Evolutionary conservation across 2,113 vertebrate species (phyloP), one percentile per base, ranked within the genome.

Genomic region (Phaethornis superciliosus): DNA sequence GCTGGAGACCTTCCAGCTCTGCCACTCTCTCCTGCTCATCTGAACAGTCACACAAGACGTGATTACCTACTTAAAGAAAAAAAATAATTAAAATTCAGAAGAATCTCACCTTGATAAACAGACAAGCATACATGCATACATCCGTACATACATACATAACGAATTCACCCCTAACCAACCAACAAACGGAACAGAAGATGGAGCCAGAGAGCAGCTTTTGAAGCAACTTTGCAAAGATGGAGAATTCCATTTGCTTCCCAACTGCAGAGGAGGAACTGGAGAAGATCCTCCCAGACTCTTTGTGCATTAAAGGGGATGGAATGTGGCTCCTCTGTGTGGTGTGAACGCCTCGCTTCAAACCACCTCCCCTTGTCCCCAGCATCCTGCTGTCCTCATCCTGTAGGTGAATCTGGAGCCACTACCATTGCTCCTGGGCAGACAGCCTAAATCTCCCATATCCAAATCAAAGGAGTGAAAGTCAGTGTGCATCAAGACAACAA

Each of bases 191-290:
- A 80, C 95, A 86, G 94, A 42, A 96, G 95, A 94, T 96, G 95
- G 95, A 91, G 95, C 94, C 94, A 97, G 90, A 97, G 95, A 96
- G 96, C 85, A 90, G 89, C 54, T 81, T 95, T 94, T 85, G 86
- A 81, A 94, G 76, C n/a, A 65, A 75, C n/a, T n/a, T 33, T 35
- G 37, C 13, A 16, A 59, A 35, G 19, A 30, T 40, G 22, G 24
- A 33, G 11, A 91, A 40, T 56, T 85, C 35, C 0, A 5, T 80
- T 81, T 59, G 64, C 75, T 88, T 21, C 81, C 46, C 35, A 64
- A 33, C 60, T 44, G 55, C 59, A 74, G 64, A 40, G n/a, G n/a
- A 85, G 71, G 60, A 91, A 75, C 1, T 42, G 17, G 23, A 69
- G 52, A 20, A 86, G 60, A 20, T 22, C 60, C 26, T 56, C 70